phyloP scores from a whole-genome alignment of 2,113 vertebrate genomes.

The Hyaena hyaena region DNA sequence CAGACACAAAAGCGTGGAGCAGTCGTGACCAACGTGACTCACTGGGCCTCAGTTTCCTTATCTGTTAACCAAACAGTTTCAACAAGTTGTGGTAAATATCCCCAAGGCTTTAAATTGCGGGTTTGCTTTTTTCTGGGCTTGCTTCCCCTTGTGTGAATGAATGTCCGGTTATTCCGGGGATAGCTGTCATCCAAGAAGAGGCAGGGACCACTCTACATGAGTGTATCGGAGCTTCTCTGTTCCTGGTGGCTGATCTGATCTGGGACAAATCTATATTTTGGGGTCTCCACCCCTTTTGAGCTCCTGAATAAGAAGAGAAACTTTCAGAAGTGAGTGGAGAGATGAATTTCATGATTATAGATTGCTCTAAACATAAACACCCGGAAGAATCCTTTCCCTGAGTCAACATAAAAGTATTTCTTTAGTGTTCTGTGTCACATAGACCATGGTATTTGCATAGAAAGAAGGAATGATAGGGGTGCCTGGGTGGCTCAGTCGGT shows the following conservation, averaged over 20 bases:
- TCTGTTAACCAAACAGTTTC: constrained; percentile 12
- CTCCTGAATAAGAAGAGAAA: neutral
- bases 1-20: neutral
- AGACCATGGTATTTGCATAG: neutral
- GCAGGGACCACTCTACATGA: neutral
- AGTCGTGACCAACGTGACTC: neutral
- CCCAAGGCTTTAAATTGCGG: neutral
- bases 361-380: neutral
- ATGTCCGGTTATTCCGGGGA: neutral
- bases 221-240: neutral
- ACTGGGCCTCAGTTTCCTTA: constrained; percentile 56
- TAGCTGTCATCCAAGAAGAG: neutral
- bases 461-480: neutral
- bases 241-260: neutral
- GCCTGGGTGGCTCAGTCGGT: no score
- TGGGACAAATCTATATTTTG: neutral
- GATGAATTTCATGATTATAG: neutral
- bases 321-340: neutral
- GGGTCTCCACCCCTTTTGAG: neutral
- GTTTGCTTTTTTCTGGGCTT: neutral
- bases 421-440: neutral
- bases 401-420: neutral
- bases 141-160: neutral
- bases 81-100: neutral
- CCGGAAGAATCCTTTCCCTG: neutral